Base-by-base conservation (phyloP, 2,797 vertebrate species). In the Xyrichtys novacula region DNA sequence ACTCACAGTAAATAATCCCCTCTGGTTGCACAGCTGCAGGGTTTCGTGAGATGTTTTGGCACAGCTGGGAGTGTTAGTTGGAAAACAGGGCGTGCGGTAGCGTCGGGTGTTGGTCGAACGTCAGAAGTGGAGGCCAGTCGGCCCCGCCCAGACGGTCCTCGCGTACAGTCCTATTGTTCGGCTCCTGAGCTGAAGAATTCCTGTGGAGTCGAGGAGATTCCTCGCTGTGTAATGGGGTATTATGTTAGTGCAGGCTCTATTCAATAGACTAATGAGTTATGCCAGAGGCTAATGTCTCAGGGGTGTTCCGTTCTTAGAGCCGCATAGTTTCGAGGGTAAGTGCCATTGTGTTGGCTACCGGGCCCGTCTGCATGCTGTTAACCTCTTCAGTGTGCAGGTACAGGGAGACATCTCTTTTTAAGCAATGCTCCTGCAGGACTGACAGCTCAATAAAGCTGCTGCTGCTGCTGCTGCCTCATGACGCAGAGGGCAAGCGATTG, bases 171-270 rank as follows among this genome's bases (percentile, higher is more conserved):
- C 91, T 76, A 93, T 93, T 94, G 93, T 94, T 93, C 4, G 26
- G 44, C 74, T 67, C 44, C 62, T 22, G 72, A 38, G 58, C 78
- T 69, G 39, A 8, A 84, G 85, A 88, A 93, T 93, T 92, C 91
- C 89, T 90, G 84, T 78, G 0, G 72, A 80, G 90, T 79, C 14
- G 67, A 81, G 81, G 89, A 93, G 92, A 93, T 92, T 93, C 89
- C 91, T 91, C 3, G 54, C 64, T 10, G 49, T 70, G 85, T 84
- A 90, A 92, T 89, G 90, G 72, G 71, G 87, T 72, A 91, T 93
- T 94, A 92, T 94, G 87, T 91, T 88, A 42, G 77, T 40, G 65
- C 77, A 63, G 38, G 43, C 69, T 78, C 89, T 82, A 90, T 93
- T 93, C 86, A 92, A 86, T 59, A 76, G 76, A 74, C 81, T 87